Percentiles rank a stretch among this genome's conserved stretches.
Evolutionary conservation across 2,797 vertebrate species (phyloP).

Genomic region (Sebastes nivosus): DNA sequence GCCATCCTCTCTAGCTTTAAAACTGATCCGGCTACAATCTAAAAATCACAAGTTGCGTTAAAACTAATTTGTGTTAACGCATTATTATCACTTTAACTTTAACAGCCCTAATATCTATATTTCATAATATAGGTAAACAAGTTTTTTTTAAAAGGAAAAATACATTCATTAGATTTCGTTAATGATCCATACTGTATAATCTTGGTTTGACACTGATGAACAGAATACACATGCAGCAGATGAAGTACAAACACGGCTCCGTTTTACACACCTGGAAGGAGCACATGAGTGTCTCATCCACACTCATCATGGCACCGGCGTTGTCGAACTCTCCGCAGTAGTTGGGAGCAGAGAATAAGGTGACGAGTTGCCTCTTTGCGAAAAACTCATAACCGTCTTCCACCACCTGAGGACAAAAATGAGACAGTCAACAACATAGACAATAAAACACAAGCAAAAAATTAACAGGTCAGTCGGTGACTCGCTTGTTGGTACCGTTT

Average conservation of each 20-base stretch:
- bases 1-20: too few species aligned
- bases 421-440: background rate
- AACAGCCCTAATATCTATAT: background rate
- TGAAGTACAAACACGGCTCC: background rate
- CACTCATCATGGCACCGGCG: conserved; percentile 88
- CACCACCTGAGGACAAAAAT: conserved; percentile 76
- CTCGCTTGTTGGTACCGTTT: background rate
- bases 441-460: background rate
- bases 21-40: too few species aligned
- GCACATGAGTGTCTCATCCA: conserved; percentile 88
- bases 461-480: background rate
- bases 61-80: too few species aligned
- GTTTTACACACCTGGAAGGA: conserved; percentile 83
- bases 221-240: background rate
- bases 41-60: too few species aligned
- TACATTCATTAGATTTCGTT: background rate
- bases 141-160: too few species aligned
- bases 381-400: conserved; percentile 88
- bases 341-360: conserved; percentile 86
- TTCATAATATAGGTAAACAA: background rate
- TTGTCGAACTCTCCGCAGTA: conserved; percentile 89
- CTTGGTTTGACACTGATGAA: background rate
- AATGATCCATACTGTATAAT: background rate
- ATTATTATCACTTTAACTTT: too few species aligned
- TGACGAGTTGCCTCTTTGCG: conserved; percentile 86